phyloP scores from a whole-genome alignment of 2,888 invertebrate genomes.

The Carcina quercana region DNA sequence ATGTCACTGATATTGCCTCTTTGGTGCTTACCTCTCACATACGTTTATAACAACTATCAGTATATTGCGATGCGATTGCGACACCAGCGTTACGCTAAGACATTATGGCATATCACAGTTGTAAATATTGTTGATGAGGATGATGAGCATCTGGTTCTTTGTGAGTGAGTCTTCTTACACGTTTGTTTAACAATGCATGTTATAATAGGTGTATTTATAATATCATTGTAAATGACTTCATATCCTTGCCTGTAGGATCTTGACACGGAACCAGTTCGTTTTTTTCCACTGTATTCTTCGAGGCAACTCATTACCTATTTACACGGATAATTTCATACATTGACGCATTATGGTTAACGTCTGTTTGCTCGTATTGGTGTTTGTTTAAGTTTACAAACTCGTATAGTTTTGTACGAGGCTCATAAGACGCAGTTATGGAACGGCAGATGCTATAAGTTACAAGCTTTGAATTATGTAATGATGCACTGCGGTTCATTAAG shows the following conservation, averaged over 20 bases:
- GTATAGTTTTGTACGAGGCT: conserved; percentile 23
- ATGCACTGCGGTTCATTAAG: background rate
- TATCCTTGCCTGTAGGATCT: conserved; percentile 3
- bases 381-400: conserved; percentile 27
- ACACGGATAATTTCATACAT: conserved; percentile 27
- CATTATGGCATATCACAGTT: too few relatives aligned
- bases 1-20: too few relatives aligned
- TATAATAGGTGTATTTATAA: conserved; percentile 20
- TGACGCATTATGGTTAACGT: conserved; percentile 30
- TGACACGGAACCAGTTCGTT: conserved; percentile 5
- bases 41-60: too few relatives aligned
- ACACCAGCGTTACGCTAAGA: too few relatives aligned
- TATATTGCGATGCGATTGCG: too few relatives aligned
- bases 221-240: conserved; percentile 11
- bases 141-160: too few relatives aligned
- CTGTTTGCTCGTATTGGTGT: conserved; percentile 39
- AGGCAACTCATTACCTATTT: conserved; percentile 21
- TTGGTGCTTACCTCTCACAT: too few relatives aligned
- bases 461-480: background rate
- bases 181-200: background rate
- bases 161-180: background rate
- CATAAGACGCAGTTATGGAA: conserved; percentile 17
- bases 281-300: conserved; percentile 5
- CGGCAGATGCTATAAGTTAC: conserved; percentile 11
- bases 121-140: too few relatives aligned